phyloP scores from a whole-genome alignment of 2,797 vertebrate genomes.

The Muscicapa comitata region DNA sequence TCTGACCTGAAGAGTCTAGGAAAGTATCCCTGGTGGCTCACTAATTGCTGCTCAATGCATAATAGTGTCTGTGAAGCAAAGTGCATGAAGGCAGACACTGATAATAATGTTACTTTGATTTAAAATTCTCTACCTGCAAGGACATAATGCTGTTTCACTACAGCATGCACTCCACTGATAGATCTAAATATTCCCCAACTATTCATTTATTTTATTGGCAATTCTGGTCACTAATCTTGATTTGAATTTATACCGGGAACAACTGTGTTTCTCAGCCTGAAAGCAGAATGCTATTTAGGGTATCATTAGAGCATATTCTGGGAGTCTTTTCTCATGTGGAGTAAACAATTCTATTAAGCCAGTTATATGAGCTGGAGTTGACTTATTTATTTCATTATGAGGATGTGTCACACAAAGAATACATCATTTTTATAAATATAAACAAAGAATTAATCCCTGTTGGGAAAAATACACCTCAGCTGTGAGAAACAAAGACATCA shows the following conservation, averaged over 20 bases:
- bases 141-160: slow-evolving; percentile 23
- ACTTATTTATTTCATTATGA: not conserved
- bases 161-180: not conserved
- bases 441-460: not conserved
- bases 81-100: slow-evolving; percentile 32
- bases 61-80: slow-evolving; percentile 54
- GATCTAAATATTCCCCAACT: slow-evolving; percentile 35
- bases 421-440: not conserved
- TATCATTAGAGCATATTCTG: not conserved
- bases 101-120: slow-evolving; percentile 36
- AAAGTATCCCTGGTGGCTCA: slow-evolving; percentile 68
- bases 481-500: not conserved
- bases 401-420: not conserved
- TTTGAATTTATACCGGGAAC: slow-evolving; percentile 34
- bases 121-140: slow-evolving; percentile 13
- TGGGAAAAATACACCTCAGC: not conserved
- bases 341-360: not conserved
- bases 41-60: slow-evolving; percentile 74
- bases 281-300: not conserved
- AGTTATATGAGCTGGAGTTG: not conserved
- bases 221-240: slow-evolving; percentile 43
- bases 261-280: not conserved
- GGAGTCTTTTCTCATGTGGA: not conserved
- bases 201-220: slow-evolving; percentile 54
- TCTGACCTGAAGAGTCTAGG: slow-evolving; percentile 68